These are phyloP conservation scores for Mythimna lalbum DNA, from an alignment of 2,888 invertebrate genomes.

Conservation along the genomic window DNA sequence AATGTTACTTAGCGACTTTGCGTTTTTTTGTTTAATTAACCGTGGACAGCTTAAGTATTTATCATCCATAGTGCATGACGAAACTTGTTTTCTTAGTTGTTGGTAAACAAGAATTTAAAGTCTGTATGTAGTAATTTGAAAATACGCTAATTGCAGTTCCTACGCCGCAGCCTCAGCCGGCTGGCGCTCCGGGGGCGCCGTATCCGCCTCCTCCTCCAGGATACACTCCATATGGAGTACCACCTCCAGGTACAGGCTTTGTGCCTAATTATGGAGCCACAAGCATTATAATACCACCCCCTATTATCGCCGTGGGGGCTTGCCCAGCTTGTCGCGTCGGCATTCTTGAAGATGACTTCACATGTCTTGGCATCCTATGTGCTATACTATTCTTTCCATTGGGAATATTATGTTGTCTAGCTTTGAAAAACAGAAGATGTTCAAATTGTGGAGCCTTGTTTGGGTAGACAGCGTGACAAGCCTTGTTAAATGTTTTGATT, in stretches of 20 bases:
- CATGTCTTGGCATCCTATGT: slow-evolving; percentile 95
- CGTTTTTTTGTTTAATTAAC: slow-evolving; percentile 24
- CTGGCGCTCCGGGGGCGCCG: slow-evolving; percentile 68
- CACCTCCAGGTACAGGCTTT: slow-evolving; percentile 85
- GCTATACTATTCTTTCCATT: slow-evolving; percentile 96
- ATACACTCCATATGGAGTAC: slow-evolving; percentile 87
- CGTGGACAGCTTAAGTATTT: neutral
- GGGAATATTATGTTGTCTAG: slow-evolving; percentile 96
- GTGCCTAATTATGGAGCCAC: slow-evolving; percentile 91
- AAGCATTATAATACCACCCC: slow-evolving; percentile 92
- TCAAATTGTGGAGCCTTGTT: slow-evolving; percentile 97
- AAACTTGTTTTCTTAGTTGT: neutral
- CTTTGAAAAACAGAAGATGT: slow-evolving; percentile 95
- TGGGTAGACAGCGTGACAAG: slow-evolving; percentile 81
- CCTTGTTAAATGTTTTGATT: slow-evolving; percentile 64
- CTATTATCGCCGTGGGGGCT: slow-evolving; percentile 96
- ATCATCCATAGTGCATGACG: neutral
- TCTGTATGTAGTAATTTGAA: slow-evolving; percentile 21
- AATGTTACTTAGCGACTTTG: slow-evolving; percentile 46
- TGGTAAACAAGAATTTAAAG: slow-evolving; percentile 21
- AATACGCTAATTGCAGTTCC: slow-evolving; percentile 55
- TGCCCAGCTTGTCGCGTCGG: slow-evolving; percentile 98
- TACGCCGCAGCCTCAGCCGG: slow-evolving; percentile 55
- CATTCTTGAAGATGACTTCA: slow-evolving; percentile 96
- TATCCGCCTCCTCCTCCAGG: slow-evolving; percentile 90